Percentiles rank a stretch among this genome's conserved stretches.
Evolutionary conservation across 1,140 invertebrate species (phyloP).

Genomic region (Drosophila virilis): DNA sequence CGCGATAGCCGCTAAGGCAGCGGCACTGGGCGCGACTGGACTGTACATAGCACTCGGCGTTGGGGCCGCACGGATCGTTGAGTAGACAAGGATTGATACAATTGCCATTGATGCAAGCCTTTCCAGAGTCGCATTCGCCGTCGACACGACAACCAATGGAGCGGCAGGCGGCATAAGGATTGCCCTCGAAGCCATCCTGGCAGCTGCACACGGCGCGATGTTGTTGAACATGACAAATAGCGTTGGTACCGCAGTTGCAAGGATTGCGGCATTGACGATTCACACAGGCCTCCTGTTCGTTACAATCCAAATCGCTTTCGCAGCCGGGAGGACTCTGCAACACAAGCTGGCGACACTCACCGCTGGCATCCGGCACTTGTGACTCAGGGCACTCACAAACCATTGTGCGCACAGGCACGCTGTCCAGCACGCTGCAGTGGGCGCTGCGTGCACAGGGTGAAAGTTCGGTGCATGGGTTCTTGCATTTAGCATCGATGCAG

Average conservation of each 20-base stretch:
- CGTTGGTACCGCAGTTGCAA: conserved; percentile 94
- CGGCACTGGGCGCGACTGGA: conserved; percentile 91
- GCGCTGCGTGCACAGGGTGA: conserved; percentile 89
- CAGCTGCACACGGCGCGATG: conserved; percentile 95
- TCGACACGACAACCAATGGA: conserved; percentile 91
- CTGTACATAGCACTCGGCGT: conserved; percentile 92
- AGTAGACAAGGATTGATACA: conserved; percentile 93
- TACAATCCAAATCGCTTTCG: conserved; percentile 91
- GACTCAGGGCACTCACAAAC: conserved; percentile 93
- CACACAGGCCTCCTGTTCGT: conserved; percentile 91
- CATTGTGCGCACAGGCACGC: conserved; percentile 92
- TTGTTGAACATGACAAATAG: conserved; percentile 91
- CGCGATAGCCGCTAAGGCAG: conserved; percentile 91
- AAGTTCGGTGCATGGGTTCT: conserved; percentile 90
- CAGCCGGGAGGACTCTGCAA: conserved; percentile 90
- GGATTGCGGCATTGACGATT: conserved; percentile 94
- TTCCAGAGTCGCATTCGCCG: conserved; percentile 91
- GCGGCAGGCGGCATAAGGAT: conserved; percentile 92
- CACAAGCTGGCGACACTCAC: conserved; percentile 90
- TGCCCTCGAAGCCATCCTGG: conserved; percentile 91
- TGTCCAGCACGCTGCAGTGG: conserved; percentile 91
- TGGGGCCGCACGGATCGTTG: conserved; percentile 91
- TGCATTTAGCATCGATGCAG: conserved; percentile 91
- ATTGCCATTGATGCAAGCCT: conserved; percentile 92
- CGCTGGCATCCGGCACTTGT: conserved; percentile 91